phyloP scores from a whole-genome alignment of 2,113 vertebrate genomes.

The Rattus norvegicus region GRCr8 NC_086036.1:52414001-52414500 shows the following conservation, averaged over 20 bases:
- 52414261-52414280: neutral
- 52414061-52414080: slow-evolving; percentile 46
- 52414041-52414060: slow-evolving; percentile 60
- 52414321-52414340: neutral
- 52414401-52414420: neutral
- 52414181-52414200: slow-evolving; percentile 39
- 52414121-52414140: slow-evolving; percentile 49
- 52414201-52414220: neutral
- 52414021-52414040: slow-evolving; percentile 32
- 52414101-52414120: neutral
- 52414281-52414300: neutral
- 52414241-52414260: slow-evolving; percentile 72
- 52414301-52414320: slow-evolving; percentile 9
- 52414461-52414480: fast-evolving
- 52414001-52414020: slow-evolving; percentile 62
- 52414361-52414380: neutral
- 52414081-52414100: slow-evolving; percentile 43
- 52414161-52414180: slow-evolving; percentile 64
- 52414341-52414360: neutral
- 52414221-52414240: neutral
- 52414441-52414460: fast-evolving
- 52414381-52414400: neutral
- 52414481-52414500: too few species aligned
- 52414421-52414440: fast-evolving
- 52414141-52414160: slow-evolving; percentile 56